Conservation (phyloP, 1,140 invertebrate genomes). For the Dreissena polymorpha region DNA sequence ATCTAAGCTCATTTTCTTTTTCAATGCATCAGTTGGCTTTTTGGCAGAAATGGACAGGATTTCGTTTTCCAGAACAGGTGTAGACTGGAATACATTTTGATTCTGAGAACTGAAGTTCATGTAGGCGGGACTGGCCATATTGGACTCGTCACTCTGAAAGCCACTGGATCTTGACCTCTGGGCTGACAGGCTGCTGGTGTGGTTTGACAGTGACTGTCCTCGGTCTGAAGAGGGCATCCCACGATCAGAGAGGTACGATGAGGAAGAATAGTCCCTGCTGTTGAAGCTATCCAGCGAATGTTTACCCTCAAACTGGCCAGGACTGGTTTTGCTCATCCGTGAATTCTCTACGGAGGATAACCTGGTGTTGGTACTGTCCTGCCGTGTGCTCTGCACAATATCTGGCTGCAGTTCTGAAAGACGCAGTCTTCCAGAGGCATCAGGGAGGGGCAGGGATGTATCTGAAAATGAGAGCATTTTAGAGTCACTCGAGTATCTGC, state of each 20-base stretch:
- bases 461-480: slow-evolving; percentile 42
- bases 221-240: slow-evolving; percentile 34
- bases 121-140: slow-evolving; percentile 24
- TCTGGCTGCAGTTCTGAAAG: slow-evolving; percentile 14
- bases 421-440: slow-evolving; percentile 20
- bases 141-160: slow-evolving; percentile 49
- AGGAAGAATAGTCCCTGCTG: slow-evolving; percentile 39
- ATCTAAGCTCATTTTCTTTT: slow-evolving; percentile 36
- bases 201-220: slow-evolving; percentile 21
- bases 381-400: slow-evolving; percentile 5
- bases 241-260: slow-evolving; percentile 44
- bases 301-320: not conserved
- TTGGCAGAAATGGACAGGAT: slow-evolving; percentile 25
- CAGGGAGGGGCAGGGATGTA: slow-evolving; percentile 40
- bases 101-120: not conserved
- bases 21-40: not conserved
- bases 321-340: not conserved
- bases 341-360: not conserved
- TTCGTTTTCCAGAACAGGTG: slow-evolving; percentile 47
- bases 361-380: not conserved
- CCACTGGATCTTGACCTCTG: slow-evolving; percentile 46
- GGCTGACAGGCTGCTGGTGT: slow-evolving; percentile 9
- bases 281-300: slow-evolving; percentile 23
- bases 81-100: slow-evolving; percentile 28
- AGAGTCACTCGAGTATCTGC: slow-evolving; percentile 19